Conservation (phyloP, 2,113 vertebrate genomes). For the Tenebrosternarchus preto region DNA sequence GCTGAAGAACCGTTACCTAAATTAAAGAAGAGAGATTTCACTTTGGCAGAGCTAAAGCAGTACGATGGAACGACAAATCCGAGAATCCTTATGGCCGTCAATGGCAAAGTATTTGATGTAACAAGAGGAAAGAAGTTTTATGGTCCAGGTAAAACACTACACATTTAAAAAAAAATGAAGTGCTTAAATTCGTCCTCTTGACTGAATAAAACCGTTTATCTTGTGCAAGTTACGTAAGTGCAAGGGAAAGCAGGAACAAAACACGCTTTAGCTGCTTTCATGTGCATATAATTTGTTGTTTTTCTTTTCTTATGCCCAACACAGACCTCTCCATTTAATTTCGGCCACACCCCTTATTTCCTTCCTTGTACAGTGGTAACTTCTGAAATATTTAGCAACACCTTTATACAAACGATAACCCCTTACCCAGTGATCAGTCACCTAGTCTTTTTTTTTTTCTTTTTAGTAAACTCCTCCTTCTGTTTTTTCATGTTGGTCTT, state of each 20-base stretch:
- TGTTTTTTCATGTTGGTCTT: neutral
- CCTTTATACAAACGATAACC: neutral
- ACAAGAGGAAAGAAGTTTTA: slow-evolving; percentile 91
- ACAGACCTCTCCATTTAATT: neutral
- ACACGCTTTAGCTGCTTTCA: neutral
- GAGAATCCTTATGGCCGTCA: slow-evolving; percentile 92
- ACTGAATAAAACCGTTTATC: no score
- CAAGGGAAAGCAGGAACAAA: no score
- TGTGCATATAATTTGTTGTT: neutral
- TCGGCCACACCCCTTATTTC: slow-evolving; percentile 20
- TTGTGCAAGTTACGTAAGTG: no score
- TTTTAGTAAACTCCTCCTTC: no score
- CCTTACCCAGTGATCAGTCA: neutral
- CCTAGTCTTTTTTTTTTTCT: no score
- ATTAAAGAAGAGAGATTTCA: slow-evolving; percentile 87
- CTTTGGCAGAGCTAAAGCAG: slow-evolving; percentile 78
- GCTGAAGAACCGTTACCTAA: slow-evolving; percentile 76
- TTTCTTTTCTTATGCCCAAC: neutral
- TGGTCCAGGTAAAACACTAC: slow-evolving; percentile 80
- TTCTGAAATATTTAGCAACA: neutral
- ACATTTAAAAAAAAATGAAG: neutral
- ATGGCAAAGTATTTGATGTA: slow-evolving; percentile 94
- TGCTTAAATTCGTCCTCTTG: neutral
- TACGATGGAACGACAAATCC: slow-evolving; percentile 83
- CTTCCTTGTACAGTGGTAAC: neutral